Percentiles rank a stretch among this genome's conserved stretches.
These are phyloP conservation scores for Nilaparvata lugens DNA, from an alignment of 1,140 invertebrate species.

Conservation along the genomic window DNA sequence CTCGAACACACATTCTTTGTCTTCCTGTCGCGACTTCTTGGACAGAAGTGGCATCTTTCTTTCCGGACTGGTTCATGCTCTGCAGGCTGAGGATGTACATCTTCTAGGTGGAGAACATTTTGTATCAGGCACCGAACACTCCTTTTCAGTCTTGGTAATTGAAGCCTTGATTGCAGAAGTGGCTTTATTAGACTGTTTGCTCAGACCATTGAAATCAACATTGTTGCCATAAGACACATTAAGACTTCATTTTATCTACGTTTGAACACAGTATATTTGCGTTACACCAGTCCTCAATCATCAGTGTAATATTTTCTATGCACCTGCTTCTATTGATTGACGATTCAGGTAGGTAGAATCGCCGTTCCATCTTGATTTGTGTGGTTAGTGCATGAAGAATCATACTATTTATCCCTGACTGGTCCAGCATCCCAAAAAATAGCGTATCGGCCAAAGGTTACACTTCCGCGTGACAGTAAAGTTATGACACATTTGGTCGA, in stretches of 20 bases:
- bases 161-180: background rate
- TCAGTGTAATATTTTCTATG: no score
- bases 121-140: background rate
- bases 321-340: no score
- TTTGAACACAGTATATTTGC: no score
- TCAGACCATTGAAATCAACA: no score
- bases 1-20: slow-evolving; percentile 9
- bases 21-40: slow-evolving; percentile 8
- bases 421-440: background rate
- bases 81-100: background rate
- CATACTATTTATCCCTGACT: background rate
- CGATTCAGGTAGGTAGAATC: background rate
- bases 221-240: no score
- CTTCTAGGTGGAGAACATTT: background rate
- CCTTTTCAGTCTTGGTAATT: background rate
- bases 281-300: no score
- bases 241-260: no score
- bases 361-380: background rate
- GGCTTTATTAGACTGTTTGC: background rate
- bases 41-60: slow-evolving; percentile 4
- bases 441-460: background rate
- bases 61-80: background rate
- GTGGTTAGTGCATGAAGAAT: background rate
- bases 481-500: background rate
- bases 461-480: background rate